phyloP scores from a whole-genome alignment of 2,113 vertebrate genomes.

The Coryphaenoides rupestris region DNA sequence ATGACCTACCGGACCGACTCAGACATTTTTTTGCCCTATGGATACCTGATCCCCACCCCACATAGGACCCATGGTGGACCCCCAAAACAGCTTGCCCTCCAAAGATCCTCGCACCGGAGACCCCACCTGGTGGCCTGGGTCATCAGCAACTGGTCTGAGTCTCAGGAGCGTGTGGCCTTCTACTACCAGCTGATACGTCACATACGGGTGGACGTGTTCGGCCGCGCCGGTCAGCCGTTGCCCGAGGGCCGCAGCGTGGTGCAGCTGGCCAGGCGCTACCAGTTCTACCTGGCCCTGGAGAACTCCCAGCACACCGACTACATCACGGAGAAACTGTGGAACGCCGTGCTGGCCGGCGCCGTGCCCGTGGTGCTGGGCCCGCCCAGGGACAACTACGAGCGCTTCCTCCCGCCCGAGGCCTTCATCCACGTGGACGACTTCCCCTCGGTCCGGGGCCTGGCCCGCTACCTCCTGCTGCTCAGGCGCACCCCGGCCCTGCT shows the following conservation, averaged over 20 bases:
- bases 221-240: conserved; percentile 62
- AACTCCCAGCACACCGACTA: conserved; percentile 92
- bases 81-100: not conserved
- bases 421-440: conserved; percentile 96
- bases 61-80: no score
- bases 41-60: conserved; percentile 66
- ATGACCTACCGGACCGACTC: conserved; percentile 84
- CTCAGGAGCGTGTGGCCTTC: conserved; percentile 80
- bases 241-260: conserved; percentile 60
- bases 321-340: conserved; percentile 96
- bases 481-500: conserved; percentile 70
- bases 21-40: conserved; percentile 87
- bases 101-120: conserved; percentile 50
- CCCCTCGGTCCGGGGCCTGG: conserved; percentile 72
- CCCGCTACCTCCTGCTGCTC: conserved; percentile 82
- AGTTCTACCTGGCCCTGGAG: conserved; percentile 94
- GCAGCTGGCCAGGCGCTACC: conserved; percentile 76
- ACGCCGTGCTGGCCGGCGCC: conserved; percentile 77
- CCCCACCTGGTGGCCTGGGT: conserved; percentile 85
- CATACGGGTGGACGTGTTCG: conserved; percentile 82
- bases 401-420: conserved; percentile 80
- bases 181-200: conserved; percentile 75
- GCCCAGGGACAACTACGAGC: conserved; percentile 84
- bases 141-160: conserved; percentile 87
- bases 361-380: conserved; percentile 89